Conservation (phyloP, 1,140 invertebrate genomes). For the Condylostylus longicornis region DNA sequence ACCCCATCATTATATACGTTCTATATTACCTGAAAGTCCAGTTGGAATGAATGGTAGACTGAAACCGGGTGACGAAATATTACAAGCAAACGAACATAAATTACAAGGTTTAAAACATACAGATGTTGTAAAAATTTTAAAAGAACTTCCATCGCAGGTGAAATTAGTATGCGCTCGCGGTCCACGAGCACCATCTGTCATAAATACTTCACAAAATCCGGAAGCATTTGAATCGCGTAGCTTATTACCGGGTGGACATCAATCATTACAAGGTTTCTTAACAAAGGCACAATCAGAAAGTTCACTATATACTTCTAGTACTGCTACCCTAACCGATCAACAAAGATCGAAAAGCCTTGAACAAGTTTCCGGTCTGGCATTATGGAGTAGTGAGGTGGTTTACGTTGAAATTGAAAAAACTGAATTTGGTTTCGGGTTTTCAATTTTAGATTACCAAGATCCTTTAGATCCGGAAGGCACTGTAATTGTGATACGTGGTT, state of each 20-base stretch:
- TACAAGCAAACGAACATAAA: constrained; percentile 75
- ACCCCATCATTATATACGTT: constrained; percentile 73
- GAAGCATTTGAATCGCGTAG: constrained; percentile 63
- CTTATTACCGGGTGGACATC: constrained; percentile 58
- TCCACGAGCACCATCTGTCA: constrained; percentile 42
- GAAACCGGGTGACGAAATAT: constrained; percentile 75
- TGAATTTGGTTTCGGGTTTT: constrained; percentile 84
- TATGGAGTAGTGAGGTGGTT: constrained; percentile 83
- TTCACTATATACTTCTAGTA: constrained; percentile 58
- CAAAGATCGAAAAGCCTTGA: constrained; percentile 70
- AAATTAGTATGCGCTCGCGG: constrained; percentile 64
- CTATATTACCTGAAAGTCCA: constrained; percentile 73
- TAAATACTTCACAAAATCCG: constrained; percentile 58
- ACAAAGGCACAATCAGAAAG: constrained; percentile 84
- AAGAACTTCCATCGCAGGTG: constrained; percentile 71
- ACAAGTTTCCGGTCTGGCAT: constrained; percentile 74
- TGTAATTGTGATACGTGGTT: constrained; percentile 83
- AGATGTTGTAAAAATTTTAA: constrained; percentile 77
- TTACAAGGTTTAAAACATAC: constrained; percentile 75
- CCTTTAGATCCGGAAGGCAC: constrained; percentile 75
- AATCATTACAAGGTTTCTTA: constrained; percentile 43
- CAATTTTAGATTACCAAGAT: constrained; percentile 87
- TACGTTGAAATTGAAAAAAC: constrained; percentile 76
- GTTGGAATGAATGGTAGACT: constrained; percentile 67
- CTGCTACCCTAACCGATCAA: constrained; percentile 45